Conservation (phyloP, 2,113 vertebrate genomes). For the Cathartes aura region DNA sequence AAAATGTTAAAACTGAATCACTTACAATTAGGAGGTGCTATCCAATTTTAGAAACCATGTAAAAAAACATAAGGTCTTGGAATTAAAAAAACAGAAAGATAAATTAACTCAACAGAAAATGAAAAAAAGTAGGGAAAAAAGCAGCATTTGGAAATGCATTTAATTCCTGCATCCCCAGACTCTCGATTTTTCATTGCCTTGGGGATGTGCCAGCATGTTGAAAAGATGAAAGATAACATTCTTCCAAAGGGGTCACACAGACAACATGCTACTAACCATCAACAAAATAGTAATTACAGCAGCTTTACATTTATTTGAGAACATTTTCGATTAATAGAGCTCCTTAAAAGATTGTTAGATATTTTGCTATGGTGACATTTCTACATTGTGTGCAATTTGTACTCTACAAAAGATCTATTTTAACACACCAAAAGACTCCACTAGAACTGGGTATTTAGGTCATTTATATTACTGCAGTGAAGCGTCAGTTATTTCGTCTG, state of each 20-base stretch:
- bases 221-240: conserved; percentile 40
- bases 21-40: background rate
- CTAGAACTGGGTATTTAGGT: conserved; percentile 61
- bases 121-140: background rate
- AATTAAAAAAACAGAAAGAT: background rate
- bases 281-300: background rate
- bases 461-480: conserved; percentile 58
- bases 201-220: conserved; percentile 34
- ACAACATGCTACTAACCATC: background rate
- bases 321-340: background rate
- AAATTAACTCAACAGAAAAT: background rate
- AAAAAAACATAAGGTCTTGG: background rate
- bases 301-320: background rate
- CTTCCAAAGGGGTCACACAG: conserved; percentile 5
- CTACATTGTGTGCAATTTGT: background rate
- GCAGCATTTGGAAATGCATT: background rate
- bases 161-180: conserved; percentile 10
- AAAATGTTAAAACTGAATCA: conserved; percentile 26
- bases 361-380: background rate
- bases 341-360: background rate
- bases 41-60: background rate
- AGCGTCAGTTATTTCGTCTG: conserved; percentile 48
- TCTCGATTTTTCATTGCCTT: conserved; percentile 15
- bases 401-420: background rate
- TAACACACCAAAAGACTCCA: conserved; percentile 8